These are phyloP conservation scores for Crotalus viridis DNA, from an alignment of 2,113 vertebrate species.

Conservation along the genomic window DNA sequence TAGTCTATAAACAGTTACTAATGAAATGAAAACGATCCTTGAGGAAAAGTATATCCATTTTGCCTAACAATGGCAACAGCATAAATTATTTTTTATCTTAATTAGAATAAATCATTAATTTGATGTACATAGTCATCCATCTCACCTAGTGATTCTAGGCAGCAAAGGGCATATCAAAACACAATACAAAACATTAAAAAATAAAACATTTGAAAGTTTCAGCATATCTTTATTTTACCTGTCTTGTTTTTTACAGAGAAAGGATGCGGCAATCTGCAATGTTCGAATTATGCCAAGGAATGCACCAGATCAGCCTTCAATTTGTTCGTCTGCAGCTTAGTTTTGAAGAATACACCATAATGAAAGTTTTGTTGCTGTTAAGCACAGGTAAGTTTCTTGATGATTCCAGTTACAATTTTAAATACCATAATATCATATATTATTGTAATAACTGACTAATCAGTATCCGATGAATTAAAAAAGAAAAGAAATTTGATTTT, in stretches of 20 bases:
- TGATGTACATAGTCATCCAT: background rate
- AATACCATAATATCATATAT: background rate
- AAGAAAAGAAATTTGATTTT: background rate
- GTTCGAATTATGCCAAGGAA: slow-evolving; percentile 96
- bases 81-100: background rate
- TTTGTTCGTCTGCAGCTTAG: slow-evolving; percentile 95
- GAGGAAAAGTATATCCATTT: background rate
- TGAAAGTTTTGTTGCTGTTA: slow-evolving; percentile 96
- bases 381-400: slow-evolving; percentile 83
- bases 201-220: background rate
- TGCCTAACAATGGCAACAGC: background rate
- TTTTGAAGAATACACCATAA: slow-evolving; percentile 94
- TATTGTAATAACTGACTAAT: background rate
- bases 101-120: background rate
- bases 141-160: background rate
- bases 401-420: background rate
- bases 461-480: background rate
- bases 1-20: background rate
- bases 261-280: slow-evolving; percentile 98
- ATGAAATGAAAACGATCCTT: background rate
- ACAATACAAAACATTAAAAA: background rate
- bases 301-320: slow-evolving; percentile 97
- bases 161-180: background rate
- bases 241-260: slow-evolving; percentile 73
- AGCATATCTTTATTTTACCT: fast-evolving